Conservation (phyloP, 2,888 invertebrate genomes). For the Chironomus tentans region DNA sequence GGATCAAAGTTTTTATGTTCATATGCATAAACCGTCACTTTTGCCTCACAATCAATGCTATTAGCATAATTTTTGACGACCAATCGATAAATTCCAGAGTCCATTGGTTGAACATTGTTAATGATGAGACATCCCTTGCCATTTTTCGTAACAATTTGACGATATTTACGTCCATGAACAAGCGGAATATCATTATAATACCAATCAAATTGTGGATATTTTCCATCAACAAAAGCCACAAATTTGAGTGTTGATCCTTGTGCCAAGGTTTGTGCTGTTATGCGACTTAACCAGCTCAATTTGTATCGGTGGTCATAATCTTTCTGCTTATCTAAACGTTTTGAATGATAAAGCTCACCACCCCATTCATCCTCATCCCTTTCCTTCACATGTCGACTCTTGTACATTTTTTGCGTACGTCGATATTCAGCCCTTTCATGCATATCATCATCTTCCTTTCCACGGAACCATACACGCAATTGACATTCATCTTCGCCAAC, state of each 20-base stretch:
- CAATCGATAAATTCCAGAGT: constrained; percentile 12
- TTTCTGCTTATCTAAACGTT: constrained; percentile 11
- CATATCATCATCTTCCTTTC: constrained; percentile 1
- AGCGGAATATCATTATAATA: constrained; percentile 14
- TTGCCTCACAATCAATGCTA: constrained; percentile 20
- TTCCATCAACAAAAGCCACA: constrained; percentile 14
- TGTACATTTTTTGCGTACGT: constrained; percentile 18
- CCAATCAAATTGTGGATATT: constrained; percentile 23
- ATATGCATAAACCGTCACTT: constrained; percentile 19
- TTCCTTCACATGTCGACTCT: constrained; percentile 16
- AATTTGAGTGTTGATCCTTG: constrained; percentile 18
- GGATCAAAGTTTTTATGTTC: constrained; percentile 23
- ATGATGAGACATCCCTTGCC: constrained; percentile 18
- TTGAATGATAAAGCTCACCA: constrained; percentile 12
- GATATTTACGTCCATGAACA: constrained; percentile 11
- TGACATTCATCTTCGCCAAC: constrained; percentile 47
- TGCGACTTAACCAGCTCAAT: constrained; percentile 8
- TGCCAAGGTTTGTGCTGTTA: neutral
- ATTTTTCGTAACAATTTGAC: constrained; percentile 15
- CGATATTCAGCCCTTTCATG: constrained; percentile 17
- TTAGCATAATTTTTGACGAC: constrained; percentile 22
- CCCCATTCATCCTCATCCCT: constrained; percentile 23
- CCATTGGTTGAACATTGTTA: constrained; percentile 14
- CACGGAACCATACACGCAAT: constrained; percentile 7
- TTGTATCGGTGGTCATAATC: constrained; percentile 23